Base-by-base conservation (phyloP, 2,888 invertebrate genomes). In the Dolichomitus sp. region DNA sequence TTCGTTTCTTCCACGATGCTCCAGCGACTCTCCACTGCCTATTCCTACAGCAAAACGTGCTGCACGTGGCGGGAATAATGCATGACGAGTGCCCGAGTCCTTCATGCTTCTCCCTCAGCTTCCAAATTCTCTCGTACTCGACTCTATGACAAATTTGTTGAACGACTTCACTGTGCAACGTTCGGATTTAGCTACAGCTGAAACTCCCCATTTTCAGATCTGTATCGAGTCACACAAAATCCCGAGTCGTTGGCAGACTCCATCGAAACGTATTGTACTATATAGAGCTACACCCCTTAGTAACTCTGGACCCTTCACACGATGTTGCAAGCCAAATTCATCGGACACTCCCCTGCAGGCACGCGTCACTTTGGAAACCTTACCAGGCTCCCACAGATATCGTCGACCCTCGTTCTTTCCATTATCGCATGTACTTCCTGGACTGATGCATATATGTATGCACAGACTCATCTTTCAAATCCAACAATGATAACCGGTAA, bases 11-110 rank as follows among this genome's bases (percentile, higher is more conserved):
- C n/a, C 42, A 40, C 57, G 40, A 37, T 42, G 57, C n/a, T 40
- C 37, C 54, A 37, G 40, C 40, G 40, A 27, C 54, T 54, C 68
- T 37, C 37, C 23, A 11, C 42, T 33, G 75, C 19, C 27, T 27
- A 33, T 33, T 33, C 57, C 57, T 42, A 14, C 30, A 23, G 40
- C 65, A 27, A 54, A 78, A 65, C 76, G 66, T 70, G 59, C 52
- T 27, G 80, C 83, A 83, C 85, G 85, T 85, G 85, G 69, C 83
- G 76, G 50, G 80, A 85, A 85, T 85, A 81, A 85, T 81, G 69
- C 70, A 85, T 83, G 81, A 76, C 76, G 37, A 30, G 40, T 7
- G 17, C 14, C 14, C 30, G 37, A 17, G 57, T 69, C 68, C 68
- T n/a, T 9, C 27, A 42, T 40, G 54, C 6, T 72, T 17, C 7